A percentile compares a stretch with the other conserved stretches of the same genome.
phyloP scores from a whole-genome alignment of 2,888 invertebrate species.

The Andrena trimmerana region DNA sequence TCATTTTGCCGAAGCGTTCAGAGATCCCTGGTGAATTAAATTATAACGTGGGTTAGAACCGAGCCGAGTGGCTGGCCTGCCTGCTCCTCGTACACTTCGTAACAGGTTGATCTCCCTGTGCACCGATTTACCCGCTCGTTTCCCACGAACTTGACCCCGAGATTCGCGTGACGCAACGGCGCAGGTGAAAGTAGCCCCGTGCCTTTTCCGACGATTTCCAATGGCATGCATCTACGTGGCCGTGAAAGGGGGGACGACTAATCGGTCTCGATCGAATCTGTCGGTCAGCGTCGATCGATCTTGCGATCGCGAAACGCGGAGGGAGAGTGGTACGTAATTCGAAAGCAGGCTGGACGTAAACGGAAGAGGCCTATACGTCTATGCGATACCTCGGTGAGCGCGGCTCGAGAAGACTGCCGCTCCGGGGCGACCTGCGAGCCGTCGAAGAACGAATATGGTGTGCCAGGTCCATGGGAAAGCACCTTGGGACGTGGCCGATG shows the following conservation, averaged over 20 bases:
- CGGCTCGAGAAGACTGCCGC: slow-evolving; percentile 44
- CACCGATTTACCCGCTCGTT: slow-evolving; percentile 17
- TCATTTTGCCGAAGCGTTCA: not conserved
- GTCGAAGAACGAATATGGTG: slow-evolving; percentile 70
- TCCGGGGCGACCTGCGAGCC: slow-evolving; percentile 47
- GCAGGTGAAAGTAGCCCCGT: slow-evolving; percentile 55
- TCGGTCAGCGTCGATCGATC: slow-evolving; percentile 34
- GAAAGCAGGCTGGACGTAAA: slow-evolving; percentile 76
- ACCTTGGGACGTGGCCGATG: slow-evolving; percentile 62
- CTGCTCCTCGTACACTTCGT: no score
- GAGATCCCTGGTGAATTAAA: no score
- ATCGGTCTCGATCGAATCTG: slow-evolving; percentile 36
- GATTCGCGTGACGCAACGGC: slow-evolving; percentile 43
- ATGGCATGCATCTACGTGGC: slow-evolving; percentile 8
- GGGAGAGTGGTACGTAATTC: slow-evolving; percentile 29
- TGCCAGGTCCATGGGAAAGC: slow-evolving; percentile 71
- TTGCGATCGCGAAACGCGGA: slow-evolving; percentile 1
- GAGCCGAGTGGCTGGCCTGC: not conserved
- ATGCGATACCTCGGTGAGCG: slow-evolving; percentile 58
- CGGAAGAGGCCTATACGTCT: slow-evolving; percentile 66
- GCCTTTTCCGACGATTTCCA: slow-evolving; percentile 45
- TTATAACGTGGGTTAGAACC: no score
- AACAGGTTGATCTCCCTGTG: not conserved
- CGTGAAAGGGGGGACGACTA: slow-evolving; percentile 9
- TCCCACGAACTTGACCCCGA: slow-evolving; percentile 69